Conservation (phyloP, 2,797 vertebrate genomes). For the Aeoliscus strigatus region DNA sequence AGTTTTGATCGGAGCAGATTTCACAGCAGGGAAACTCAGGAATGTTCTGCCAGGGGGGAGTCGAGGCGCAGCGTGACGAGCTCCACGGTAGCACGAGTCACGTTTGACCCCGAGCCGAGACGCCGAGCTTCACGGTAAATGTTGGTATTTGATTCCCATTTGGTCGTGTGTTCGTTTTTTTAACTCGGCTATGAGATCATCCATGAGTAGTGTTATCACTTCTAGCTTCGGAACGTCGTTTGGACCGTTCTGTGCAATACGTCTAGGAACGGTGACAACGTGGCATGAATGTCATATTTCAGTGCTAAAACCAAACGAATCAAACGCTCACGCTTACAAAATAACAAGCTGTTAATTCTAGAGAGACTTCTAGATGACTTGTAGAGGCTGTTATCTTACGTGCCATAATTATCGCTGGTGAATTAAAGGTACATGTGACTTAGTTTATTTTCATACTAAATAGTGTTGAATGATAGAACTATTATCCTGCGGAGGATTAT, state of each 20-base stretch:
- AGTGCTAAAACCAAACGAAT: slow-evolving; percentile 66
- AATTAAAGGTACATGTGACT: slow-evolving; percentile 33
- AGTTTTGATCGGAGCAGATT: slow-evolving; percentile 49
- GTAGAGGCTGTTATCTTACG: slow-evolving; percentile 41
- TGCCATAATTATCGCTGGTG: slow-evolving; percentile 37
- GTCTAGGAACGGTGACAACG: slow-evolving; percentile 20
- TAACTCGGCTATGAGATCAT: slow-evolving; percentile 17
- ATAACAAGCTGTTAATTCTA: slow-evolving; percentile 35
- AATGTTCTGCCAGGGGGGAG: slow-evolving; percentile 62
- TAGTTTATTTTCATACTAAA: slow-evolving; percentile 31
- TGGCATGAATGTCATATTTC: slow-evolving; percentile 58
- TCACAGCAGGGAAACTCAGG: slow-evolving; percentile 63
- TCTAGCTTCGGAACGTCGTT: slow-evolving; percentile 25
- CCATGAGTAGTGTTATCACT: slow-evolving; percentile 9
- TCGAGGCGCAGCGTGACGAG: slow-evolving; percentile 27
- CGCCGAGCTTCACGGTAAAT: slow-evolving; percentile 15
- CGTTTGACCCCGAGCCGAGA: slow-evolving; percentile 15
- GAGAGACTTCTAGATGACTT: slow-evolving; percentile 20
- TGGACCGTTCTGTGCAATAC: slow-evolving; percentile 57
- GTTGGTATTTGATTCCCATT: slow-evolving; percentile 9
- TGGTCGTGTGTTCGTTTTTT: slow-evolving; percentile 2
- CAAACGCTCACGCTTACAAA: slow-evolving; percentile 18
- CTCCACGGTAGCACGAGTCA: slow-evolving; percentile 15
- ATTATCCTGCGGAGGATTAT: slow-evolving; percentile 16
- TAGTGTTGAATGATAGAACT: slow-evolving; percentile 14